Conservation (phyloP, 1,140 invertebrate species). For the Pogonus chalceus region DNA sequence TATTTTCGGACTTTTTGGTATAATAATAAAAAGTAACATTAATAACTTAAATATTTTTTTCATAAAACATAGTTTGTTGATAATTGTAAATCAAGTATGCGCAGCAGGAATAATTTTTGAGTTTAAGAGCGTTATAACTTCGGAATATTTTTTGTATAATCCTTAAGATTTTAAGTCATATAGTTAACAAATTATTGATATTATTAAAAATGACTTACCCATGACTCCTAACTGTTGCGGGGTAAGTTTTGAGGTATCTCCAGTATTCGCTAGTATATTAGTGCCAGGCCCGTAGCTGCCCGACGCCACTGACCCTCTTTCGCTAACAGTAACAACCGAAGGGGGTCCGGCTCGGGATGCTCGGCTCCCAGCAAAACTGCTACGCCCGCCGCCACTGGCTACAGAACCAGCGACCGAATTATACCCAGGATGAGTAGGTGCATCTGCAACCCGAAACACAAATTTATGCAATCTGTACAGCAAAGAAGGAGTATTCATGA, state of each 20-base stretch:
- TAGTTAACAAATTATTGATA: background rate
- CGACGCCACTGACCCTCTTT: conserved; percentile 49
- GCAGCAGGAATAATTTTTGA: no score
- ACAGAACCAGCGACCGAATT: conserved; percentile 16
- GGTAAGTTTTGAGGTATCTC: conserved; percentile 40
- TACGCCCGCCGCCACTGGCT: conserved; percentile 28
- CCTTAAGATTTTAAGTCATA: conserved; percentile 1
- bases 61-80: no score
- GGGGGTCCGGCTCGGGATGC: background rate
- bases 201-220: conserved; percentile 44
- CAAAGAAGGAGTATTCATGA: no score
- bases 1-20: no score
- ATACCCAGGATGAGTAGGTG: background rate
- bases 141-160: conserved; percentile 3
- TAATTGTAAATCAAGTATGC: no score
- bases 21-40: no score
- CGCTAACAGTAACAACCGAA: conserved; percentile 43
- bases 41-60: no score
- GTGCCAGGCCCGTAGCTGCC: conserved; percentile 43
- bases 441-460: background rate
- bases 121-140: background rate
- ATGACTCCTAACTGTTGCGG: conserved; percentile 59
- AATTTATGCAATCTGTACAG: no score
- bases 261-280: conserved; percentile 14
- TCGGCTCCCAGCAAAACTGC: conserved; percentile 21